Conservation (phyloP, 2,113 vertebrate species). For the Lathamus discolor region DNA sequence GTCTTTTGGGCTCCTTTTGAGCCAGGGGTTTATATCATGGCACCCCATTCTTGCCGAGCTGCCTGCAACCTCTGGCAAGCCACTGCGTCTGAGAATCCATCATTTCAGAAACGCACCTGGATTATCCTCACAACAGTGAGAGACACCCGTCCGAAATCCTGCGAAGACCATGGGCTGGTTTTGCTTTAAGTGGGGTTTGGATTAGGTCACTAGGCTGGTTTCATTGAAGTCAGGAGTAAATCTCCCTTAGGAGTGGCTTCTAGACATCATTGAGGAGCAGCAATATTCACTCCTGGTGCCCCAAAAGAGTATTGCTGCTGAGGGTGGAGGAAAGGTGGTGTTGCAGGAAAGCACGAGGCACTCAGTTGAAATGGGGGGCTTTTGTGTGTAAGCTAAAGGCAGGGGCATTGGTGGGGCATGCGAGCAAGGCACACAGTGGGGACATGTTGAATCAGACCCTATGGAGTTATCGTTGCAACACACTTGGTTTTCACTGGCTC, state of each 20-base stretch:
- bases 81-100: not conserved
- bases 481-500: not conserved
- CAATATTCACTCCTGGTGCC: not conserved
- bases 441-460: accelerated
- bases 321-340: not conserved
- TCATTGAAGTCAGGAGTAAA: not conserved
- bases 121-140: not conserved
- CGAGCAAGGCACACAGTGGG: not conserved
- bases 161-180: accelerated
- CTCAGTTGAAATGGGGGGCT: not conserved
- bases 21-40: constrained; percentile 4
- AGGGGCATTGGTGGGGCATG: not conserved
- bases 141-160: accelerated
- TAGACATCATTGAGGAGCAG: not conserved
- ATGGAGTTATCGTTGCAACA: not conserved
- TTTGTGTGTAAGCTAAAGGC: not conserved
- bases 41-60: not conserved
- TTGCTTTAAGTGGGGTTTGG: not conserved
- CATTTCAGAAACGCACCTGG: not conserved
- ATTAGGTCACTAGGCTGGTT: not conserved
- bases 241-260: not conserved
- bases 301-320: not conserved
- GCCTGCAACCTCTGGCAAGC: not conserved
- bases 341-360: not conserved
- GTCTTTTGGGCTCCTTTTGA: not conserved